Evolutionary conservation across 2,113 vertebrate species (phyloP).

Genomic region (Anolis sagrei): DNA sequence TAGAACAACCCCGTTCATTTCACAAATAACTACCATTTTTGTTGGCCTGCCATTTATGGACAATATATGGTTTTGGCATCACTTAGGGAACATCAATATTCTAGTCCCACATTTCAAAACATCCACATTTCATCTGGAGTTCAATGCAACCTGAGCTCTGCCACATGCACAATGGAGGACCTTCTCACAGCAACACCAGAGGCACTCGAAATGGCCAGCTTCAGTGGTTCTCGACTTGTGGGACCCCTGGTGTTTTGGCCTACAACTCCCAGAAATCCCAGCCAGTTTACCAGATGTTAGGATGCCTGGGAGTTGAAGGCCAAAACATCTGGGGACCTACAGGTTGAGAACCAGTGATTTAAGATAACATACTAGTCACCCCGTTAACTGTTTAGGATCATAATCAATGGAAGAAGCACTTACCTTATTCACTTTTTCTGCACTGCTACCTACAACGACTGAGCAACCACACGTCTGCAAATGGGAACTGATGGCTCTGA

Average conservation of each 20-base stretch:
- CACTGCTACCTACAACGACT: slow-evolving; percentile 94
- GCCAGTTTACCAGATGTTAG: too few species aligned
- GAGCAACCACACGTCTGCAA: slow-evolving; percentile 98
- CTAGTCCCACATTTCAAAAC: not conserved
- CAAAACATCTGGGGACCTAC: too few species aligned
- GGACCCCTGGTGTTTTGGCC: too few species aligned
- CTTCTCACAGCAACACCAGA: too few species aligned
- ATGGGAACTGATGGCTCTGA: slow-evolving; percentile 96
- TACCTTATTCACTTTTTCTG: slow-evolving; percentile 99
- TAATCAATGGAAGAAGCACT: slow-evolving; percentile 28
- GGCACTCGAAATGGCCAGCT: too few species aligned
- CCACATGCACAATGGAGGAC: too few species aligned
- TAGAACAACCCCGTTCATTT: not conserved
- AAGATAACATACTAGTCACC: not conserved
- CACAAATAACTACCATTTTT: too few species aligned
- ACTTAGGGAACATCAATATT: not conserved
- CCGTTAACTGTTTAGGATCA: slow-evolving; percentile 11
- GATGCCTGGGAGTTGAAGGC: too few species aligned
- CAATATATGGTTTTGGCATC: not conserved
- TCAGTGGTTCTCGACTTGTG: too few species aligned
- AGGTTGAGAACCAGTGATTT: too few species aligned
- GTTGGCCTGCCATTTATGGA: not conserved
- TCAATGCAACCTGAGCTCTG: too few species aligned
- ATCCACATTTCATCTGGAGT: not conserved
- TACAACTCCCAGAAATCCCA: too few species aligned